Evolutionary conservation across 2,113 vertebrate species (phyloP).

Genomic region (Dipodomys ordii): DNA sequence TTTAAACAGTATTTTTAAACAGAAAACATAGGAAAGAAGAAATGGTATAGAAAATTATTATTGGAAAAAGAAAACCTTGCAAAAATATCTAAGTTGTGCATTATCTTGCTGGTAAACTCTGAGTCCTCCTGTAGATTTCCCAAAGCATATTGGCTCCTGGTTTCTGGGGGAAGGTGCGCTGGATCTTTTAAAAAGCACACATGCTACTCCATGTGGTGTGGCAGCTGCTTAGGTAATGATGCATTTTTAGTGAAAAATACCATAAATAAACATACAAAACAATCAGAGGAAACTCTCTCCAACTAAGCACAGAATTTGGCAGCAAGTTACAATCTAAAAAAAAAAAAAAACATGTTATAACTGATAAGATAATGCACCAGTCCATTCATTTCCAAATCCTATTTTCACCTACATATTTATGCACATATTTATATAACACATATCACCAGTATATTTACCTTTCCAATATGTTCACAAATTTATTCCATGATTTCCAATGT

Average conservation of each 20-base stretch:
- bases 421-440: conserved; percentile 79
- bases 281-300: conserved; percentile 83
- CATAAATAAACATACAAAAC: conserved; percentile 85
- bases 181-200: conserved; percentile 70
- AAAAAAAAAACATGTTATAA: conserved; percentile 75
- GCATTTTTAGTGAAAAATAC: conserved; percentile 84
- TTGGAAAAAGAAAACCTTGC: conserved; percentile 51
- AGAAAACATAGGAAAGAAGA: conserved; percentile 57
- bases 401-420: conserved; percentile 79
- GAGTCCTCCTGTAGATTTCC: conserved; percentile 51
- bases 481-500: conserved; percentile 64
- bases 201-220: conserved; percentile 83
- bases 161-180: conserved; percentile 65
- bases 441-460: conserved; percentile 74
- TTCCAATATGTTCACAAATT: conserved; percentile 67
- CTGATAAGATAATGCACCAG: conserved; percentile 76
- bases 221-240: conserved; percentile 86
- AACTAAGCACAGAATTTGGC: conserved; percentile 84
- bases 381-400: conserved; percentile 76
- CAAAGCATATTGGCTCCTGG: conserved; percentile 65
- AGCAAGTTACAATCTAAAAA: conserved; percentile 78
- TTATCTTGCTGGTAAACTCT: conserved; percentile 5
- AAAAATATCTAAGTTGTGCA: conserved; percentile 58
- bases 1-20: background rate
- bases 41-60: conserved; percentile 72